Evolutionary conservation across 2,113 vertebrate genomes (phyloP).

Genomic region (Pipa parva): DNA sequence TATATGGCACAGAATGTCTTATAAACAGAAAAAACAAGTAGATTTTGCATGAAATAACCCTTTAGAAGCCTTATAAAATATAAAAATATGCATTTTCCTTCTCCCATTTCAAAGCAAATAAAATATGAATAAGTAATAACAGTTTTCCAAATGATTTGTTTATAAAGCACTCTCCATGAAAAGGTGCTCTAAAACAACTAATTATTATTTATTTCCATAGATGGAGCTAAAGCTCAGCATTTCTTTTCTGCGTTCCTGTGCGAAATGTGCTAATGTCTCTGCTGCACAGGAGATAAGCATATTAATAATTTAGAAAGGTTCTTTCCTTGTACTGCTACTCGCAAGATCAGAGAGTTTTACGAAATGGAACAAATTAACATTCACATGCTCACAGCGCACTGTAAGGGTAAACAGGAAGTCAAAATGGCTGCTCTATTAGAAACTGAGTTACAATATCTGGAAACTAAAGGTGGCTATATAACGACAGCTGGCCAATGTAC

Average conservation of each 20-base stretch:
- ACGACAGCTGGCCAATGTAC: too few species aligned
- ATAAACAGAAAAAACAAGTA: too few species aligned
- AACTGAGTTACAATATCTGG: too few species aligned
- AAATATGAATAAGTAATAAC: not conserved
- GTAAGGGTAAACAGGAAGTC: slow-evolving; percentile 1
- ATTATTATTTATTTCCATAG: slow-evolving; percentile 34
- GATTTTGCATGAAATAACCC: too few species aligned
- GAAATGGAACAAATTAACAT: slow-evolving; percentile 35
- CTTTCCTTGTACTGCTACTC: slow-evolving; percentile 32
- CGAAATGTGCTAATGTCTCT: slow-evolving; percentile 32
- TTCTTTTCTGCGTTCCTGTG: slow-evolving; percentile 26
- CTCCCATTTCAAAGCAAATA: not conserved
- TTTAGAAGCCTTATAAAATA: too few species aligned
- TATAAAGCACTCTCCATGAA: slow-evolving; percentile 3
- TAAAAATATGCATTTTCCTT: not conserved
- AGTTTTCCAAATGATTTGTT: not conserved
- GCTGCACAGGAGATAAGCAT: slow-evolving; percentile 36
- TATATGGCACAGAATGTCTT: too few species aligned
- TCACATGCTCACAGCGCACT: slow-evolving; percentile 1
- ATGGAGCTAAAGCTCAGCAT: slow-evolving; percentile 22
- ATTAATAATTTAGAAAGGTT: slow-evolving; percentile 38
- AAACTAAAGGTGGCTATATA: too few species aligned
- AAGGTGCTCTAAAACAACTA: slow-evolving; percentile 20
- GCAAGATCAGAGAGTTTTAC: slow-evolving; percentile 28
- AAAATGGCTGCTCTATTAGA: slow-evolving; percentile 21